Evolutionary conservation across 2,888 invertebrate genomes (phyloP).

Genomic region (Mesodorylaimus sp.): DNA sequence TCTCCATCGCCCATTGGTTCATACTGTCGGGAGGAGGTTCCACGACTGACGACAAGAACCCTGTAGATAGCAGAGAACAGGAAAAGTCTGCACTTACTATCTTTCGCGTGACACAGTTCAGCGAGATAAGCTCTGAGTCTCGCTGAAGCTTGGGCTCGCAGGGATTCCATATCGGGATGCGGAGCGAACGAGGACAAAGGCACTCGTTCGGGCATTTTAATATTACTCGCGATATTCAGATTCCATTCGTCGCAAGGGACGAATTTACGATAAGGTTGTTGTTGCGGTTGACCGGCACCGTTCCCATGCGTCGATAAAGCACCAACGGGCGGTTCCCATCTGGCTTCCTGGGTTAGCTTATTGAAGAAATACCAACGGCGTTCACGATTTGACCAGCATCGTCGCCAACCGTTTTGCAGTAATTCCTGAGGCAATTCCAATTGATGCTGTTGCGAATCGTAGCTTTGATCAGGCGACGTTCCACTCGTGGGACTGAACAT

Average conservation of each 20-base stretch:
- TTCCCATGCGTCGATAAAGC: constrained; percentile 21
- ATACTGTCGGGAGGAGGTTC: constrained; percentile 91
- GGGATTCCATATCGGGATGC: constrained; percentile 79
- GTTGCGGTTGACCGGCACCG: not conserved
- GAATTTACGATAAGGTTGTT: constrained; percentile 7
- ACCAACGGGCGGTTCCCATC: constrained; percentile 81
- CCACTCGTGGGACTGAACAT: not conserved
- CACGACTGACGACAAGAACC: constrained; percentile 40
- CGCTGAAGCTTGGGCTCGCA: constrained; percentile 56
- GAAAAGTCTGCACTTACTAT: constrained; percentile 47
- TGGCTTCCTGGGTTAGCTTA: constrained; percentile 77
- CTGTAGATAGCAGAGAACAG: not conserved
- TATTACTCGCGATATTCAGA: constrained; percentile 74
- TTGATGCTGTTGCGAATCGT: not conserved
- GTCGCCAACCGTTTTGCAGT: constrained; percentile 77
- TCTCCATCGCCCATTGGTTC: constrained; percentile 81
- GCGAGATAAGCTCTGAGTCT: constrained; percentile 78
- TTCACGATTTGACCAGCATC: constrained; percentile 87
- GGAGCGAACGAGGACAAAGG: constrained; percentile 70
- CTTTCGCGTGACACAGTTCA: constrained; percentile 75
- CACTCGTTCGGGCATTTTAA: constrained; percentile 64
- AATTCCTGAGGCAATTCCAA: constrained; percentile 46
- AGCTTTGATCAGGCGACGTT: not conserved
- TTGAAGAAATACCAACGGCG: constrained; percentile 92
- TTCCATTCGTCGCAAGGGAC: constrained; percentile 49